Evolutionary conservation across 35 echinoderm and acorn worm genomes (phyloP).

Genomic region (Stichopus chloronotus): DNA sequence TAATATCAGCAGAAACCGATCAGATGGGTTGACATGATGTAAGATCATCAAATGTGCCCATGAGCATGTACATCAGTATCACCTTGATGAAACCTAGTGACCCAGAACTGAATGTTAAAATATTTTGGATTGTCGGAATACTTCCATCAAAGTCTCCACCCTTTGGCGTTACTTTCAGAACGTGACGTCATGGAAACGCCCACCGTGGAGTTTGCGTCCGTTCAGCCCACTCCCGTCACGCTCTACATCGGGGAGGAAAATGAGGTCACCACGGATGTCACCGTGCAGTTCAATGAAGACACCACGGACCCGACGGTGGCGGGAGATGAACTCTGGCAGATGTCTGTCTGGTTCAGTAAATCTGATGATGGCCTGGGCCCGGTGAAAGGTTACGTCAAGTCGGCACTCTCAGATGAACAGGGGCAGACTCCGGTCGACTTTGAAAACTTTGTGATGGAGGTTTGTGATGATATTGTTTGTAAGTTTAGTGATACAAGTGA

Average conservation of each 20-base stretch:
- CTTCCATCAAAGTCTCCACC: too few relatives aligned
- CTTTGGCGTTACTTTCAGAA: not conserved
- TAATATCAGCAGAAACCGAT: too few relatives aligned
- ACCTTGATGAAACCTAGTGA: too few relatives aligned
- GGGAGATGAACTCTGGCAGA: slow-evolving; percentile 46
- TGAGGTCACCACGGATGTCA: slow-evolving; percentile 22
- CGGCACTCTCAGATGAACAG: slow-evolving; percentile 11
- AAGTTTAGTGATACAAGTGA: too few relatives aligned
- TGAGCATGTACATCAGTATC: too few relatives aligned
- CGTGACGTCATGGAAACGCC: not conserved
- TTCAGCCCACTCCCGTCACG: slow-evolving; percentile 37
- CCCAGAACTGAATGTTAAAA: too few relatives aligned
- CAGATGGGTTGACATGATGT: too few relatives aligned
- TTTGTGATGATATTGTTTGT: not conserved
- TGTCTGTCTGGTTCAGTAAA: slow-evolving; percentile 53
- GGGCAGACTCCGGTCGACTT: slow-evolving; percentile 41
- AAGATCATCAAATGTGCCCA: too few relatives aligned
- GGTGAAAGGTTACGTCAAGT: slow-evolving; percentile 36
- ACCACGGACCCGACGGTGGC: slow-evolving; percentile 21
- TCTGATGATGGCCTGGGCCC: slow-evolving; percentile 19
- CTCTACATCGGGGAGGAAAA: slow-evolving; percentile 46
- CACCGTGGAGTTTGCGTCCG: slow-evolving; percentile 30
- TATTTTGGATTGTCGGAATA: too few relatives aligned
- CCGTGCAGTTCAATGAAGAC: slow-evolving; percentile 33
- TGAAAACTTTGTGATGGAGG: slow-evolving; percentile 50